These are phyloP conservation scores for Ophioninae sp. DNA, from an alignment of 2,888 invertebrate species.

Conservation along the genomic window DNA sequence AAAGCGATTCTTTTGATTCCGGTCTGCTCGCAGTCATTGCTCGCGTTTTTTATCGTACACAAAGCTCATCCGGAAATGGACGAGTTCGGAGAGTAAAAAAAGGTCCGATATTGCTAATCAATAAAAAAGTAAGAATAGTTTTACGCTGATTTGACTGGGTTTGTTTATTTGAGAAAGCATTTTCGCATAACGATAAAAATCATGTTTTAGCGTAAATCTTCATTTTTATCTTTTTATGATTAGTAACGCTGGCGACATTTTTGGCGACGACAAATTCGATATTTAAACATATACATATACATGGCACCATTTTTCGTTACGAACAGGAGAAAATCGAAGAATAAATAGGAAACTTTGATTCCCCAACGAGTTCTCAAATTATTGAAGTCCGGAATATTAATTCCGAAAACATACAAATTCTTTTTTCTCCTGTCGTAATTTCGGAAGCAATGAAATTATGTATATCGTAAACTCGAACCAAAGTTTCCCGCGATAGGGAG, in stretches of 20 bases:
- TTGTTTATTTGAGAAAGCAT: not conserved
- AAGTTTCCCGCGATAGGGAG: not conserved
- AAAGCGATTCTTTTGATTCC: conserved; percentile 54
- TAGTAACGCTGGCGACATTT: too few species aligned
- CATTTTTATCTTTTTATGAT: too few species aligned
- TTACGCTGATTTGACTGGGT: not conserved
- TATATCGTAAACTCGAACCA: not conserved
- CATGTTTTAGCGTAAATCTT: not conserved
- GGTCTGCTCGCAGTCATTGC: conserved; percentile 27
- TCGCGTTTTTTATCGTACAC: conserved; percentile 9
- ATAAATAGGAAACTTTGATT: not conserved
- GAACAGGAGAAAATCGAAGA: not conserved
- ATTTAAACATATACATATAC: not conserved
- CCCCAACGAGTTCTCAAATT: not conserved
- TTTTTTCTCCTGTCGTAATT: not conserved
- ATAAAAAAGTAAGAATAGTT: not conserved
- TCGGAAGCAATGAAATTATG: not conserved
- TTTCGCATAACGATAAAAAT: not conserved
- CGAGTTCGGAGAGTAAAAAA: not conserved
- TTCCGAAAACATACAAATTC: not conserved
- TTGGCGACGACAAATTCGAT: too few species aligned
- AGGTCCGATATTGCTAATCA: not conserved
- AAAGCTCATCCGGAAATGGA: conserved; percentile 20
- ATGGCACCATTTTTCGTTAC: not conserved
- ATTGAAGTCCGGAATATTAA: not conserved